These are phyloP conservation scores for Gobio occitaniae DNA, from an alignment of 2,797 vertebrate genomes.

Conservation along the genomic window DNA sequence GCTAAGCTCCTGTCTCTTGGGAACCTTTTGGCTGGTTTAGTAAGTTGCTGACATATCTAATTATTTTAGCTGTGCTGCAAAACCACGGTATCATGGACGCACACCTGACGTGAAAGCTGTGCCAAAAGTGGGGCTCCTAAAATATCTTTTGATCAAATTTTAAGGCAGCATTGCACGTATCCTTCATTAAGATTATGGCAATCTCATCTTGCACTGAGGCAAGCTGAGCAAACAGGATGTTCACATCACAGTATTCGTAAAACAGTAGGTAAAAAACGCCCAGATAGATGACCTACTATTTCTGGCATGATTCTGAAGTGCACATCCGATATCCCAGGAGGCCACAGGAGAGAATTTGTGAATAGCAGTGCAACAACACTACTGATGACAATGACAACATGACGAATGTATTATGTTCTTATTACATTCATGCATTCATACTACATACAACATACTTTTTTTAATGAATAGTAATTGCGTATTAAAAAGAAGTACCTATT, in stretches of 20 bases:
- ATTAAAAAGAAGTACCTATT: neutral
- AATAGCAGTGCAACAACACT: neutral
- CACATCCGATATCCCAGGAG: no score
- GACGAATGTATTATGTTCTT: neutral
- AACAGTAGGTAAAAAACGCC: neutral
- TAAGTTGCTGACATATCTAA: constrained; percentile 7
- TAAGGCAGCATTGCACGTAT: neutral
- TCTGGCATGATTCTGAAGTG: neutral
- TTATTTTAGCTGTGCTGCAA: neutral
- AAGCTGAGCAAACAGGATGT: neutral
- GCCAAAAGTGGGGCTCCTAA: neutral
- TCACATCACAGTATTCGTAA: neutral
- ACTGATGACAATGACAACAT: neutral
- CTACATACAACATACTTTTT: neutral
- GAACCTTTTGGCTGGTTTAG: neutral
- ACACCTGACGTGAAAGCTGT: neutral
- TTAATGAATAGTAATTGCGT: neutral
- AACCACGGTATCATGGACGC: neutral
- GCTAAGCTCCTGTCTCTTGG: constrained; percentile 1
- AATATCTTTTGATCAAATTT: neutral
- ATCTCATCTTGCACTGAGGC: neutral
- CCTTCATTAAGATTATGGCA: neutral
- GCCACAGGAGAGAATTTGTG: no score
- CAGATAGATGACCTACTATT: neutral
- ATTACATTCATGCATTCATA: neutral